phyloP scores from a whole-genome alignment of 1,140 invertebrate species.

The Agraylea sexmaculata region DNA sequence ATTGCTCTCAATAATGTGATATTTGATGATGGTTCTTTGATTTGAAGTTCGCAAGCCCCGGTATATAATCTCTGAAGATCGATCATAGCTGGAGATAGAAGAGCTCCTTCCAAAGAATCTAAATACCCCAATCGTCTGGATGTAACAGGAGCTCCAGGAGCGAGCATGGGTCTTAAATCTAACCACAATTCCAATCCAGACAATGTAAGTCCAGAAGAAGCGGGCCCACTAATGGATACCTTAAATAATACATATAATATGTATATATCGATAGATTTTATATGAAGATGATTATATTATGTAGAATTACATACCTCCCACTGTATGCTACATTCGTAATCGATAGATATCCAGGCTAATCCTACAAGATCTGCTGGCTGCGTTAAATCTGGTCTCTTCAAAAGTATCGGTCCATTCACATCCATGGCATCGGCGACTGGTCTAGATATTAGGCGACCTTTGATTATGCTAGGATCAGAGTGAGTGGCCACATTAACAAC shows the following conservation, averaged over 20 bases:
- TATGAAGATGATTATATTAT: slow-evolving; percentile 2
- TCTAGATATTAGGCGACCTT: slow-evolving; percentile 52
- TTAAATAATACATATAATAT: slow-evolving; percentile 7
- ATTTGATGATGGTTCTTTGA: slow-evolving; percentile 37
- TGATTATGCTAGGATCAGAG: slow-evolving; percentile 41
- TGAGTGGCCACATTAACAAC: slow-evolving; percentile 57
- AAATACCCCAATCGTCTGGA: slow-evolving; percentile 35
- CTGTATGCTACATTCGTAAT: slow-evolving; percentile 68
- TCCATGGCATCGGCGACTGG: slow-evolving; percentile 65
- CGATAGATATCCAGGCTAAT: slow-evolving; percentile 69
- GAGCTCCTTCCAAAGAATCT: slow-evolving; percentile 55
- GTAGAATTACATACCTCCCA: slow-evolving; percentile 54
- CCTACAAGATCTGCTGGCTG: slow-evolving; percentile 47
- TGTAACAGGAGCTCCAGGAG: slow-evolving; percentile 51
- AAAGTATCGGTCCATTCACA: slow-evolving; percentile 49
- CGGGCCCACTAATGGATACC: slow-evolving; percentile 13
- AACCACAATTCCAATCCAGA: slow-evolving; percentile 41
- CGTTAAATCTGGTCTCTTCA: slow-evolving; percentile 44
- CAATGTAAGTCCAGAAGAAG: slow-evolving; percentile 5
- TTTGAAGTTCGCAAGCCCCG: slow-evolving; percentile 45
- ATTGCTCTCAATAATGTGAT: slow-evolving; percentile 38
- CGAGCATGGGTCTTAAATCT: slow-evolving; percentile 50
- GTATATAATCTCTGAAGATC: slow-evolving; percentile 47
- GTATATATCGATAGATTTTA: not conserved
- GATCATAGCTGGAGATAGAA: slow-evolving; percentile 43